A percentile compares a stretch with the other conserved stretches of the same genome.
These are phyloP conservation scores for Gastracanthus pulcherrimus DNA, from an alignment of 2,888 invertebrate species.

Conservation along the genomic window DNA sequence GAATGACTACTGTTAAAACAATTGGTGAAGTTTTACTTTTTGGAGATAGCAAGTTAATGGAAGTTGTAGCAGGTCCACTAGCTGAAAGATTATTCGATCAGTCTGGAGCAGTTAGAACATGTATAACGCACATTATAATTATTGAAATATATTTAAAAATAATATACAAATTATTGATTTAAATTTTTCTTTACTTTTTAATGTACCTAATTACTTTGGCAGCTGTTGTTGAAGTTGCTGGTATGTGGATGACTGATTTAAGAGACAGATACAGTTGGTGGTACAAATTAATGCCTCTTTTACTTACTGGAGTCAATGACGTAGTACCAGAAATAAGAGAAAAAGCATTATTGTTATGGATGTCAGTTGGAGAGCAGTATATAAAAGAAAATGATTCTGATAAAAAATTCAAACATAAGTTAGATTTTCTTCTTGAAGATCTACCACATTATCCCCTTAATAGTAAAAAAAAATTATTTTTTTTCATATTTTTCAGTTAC, in stretches of 20 bases:
- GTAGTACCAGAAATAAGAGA: conserved; percentile 86
- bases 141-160: not conserved
- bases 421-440: conserved; percentile 85
- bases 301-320: conserved; percentile 91
- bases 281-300: conserved; percentile 89
- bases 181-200: conserved; percentile 61
- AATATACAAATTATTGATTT: not conserved
- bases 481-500: conserved; percentile 15
- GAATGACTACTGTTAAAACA: conserved; percentile 86
- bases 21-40: conserved; percentile 82
- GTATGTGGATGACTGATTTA: conserved; percentile 87
- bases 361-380: conserved; percentile 87
- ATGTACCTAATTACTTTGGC: too few relatives aligned
- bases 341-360: conserved; percentile 84
- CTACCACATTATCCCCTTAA: conserved; percentile 84
- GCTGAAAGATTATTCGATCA: conserved; percentile 94
- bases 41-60: conserved; percentile 85
- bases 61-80: conserved; percentile 87
- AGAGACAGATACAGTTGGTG: conserved; percentile 94
- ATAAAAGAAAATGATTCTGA: conserved; percentile 93
- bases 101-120: conserved; percentile 85
- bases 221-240: conserved; percentile 88
- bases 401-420: conserved; percentile 84
- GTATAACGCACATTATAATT: conserved; percentile 59
- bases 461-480: conserved; percentile 73